Conservation (phyloP, 64 coral and sea anemone species). For the Trachythela sp. region DNA sequence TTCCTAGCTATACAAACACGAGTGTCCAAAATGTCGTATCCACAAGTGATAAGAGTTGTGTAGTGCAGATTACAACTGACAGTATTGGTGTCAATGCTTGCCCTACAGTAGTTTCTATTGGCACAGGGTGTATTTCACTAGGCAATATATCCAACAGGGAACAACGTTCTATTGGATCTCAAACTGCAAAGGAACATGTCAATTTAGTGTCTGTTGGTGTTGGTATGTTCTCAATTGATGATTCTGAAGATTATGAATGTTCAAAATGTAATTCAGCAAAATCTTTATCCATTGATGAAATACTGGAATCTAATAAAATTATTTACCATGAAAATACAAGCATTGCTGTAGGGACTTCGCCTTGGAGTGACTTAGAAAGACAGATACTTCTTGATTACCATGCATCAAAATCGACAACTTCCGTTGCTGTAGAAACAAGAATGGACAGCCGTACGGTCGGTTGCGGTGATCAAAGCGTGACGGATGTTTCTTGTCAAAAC, state of each 20-base stretch:
- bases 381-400: conserved; percentile 48
- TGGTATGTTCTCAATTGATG: conserved; percentile 73
- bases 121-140: not conserved
- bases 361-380: conserved; percentile 20
- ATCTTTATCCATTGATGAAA: conserved; percentile 68
- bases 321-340: conserved; percentile 49
- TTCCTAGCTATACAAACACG: conserved; percentile 31
- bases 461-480: conserved; percentile 34
- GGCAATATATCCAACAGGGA: not conserved
- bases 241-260: conserved; percentile 50
- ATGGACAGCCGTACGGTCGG: conserved; percentile 28
- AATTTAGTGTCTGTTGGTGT: conserved; percentile 67
- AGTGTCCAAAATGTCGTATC: conserved; percentile 42
- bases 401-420: conserved; percentile 6
- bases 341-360: conserved; percentile 40
- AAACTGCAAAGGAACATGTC: conserved; percentile 38
- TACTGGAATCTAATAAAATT: conserved; percentile 68
- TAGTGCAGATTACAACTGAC: not conserved
- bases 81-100: not conserved
- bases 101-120: not conserved
- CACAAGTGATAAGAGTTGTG: conserved; percentile 39
- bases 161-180: conserved; percentile 31
- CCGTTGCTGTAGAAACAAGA: not conserved
- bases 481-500: conserved; percentile 36
- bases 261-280: conserved; percentile 36